Percentiles rank a stretch among this genome's conserved stretches.
phyloP scores from a whole-genome alignment of 2,113 vertebrate genomes.

The Scolopax mira region DNA sequence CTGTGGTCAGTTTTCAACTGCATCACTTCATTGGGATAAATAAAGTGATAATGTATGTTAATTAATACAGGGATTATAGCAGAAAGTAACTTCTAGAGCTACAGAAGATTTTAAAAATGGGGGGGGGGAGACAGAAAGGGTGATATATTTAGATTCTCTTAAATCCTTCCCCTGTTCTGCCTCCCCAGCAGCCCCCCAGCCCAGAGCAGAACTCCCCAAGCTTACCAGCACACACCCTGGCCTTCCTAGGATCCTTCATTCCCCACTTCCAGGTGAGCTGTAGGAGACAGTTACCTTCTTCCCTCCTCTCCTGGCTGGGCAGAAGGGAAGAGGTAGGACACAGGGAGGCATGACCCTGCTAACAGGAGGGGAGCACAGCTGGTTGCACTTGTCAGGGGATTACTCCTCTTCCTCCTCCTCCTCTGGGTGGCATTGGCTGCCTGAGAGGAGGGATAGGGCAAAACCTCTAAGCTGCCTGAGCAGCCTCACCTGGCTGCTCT shows the following conservation, averaged over 20 bases:
- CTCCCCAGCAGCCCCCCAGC: not conserved
- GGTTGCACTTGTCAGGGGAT: not conserved
- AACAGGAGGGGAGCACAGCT: not conserved
- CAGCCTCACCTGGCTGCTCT: not conserved
- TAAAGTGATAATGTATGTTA: not conserved
- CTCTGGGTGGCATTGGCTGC: not conserved
- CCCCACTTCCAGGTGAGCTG: not conserved
- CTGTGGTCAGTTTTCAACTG: not conserved
- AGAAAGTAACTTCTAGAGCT: not conserved
- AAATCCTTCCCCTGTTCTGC: not conserved
- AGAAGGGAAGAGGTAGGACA: accelerated
- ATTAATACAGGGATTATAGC: not conserved
- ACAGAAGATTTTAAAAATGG: not conserved
- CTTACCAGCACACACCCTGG: not conserved
- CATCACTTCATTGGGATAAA: not conserved
- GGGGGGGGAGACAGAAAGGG: not conserved
- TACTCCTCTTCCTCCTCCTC: not conserved
- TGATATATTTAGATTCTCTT: not conserved
- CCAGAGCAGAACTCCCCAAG: accelerated
- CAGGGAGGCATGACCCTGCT: not conserved
- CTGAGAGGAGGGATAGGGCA: no score
- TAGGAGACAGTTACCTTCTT: no score
- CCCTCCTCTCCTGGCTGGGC: accelerated
- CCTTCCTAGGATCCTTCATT: not conserved
- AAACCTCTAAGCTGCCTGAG: not conserved